A percentile compares a stretch with the other conserved stretches of the same genome.
Conservation (phyloP, 1,140 invertebrate genomes). For the Mamestra configurata region DNA sequence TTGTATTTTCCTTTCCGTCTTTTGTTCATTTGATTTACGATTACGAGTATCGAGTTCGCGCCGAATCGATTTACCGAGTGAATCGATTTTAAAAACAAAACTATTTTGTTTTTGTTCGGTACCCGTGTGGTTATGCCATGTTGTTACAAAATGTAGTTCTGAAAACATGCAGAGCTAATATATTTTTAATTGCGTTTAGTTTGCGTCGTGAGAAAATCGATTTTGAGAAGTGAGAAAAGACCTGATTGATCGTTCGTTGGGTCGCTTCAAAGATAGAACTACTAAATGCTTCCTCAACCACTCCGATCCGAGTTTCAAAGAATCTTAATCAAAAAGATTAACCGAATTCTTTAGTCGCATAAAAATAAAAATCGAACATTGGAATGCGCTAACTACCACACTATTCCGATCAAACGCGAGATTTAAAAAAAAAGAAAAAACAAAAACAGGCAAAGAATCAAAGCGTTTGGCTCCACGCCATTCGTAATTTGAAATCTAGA, state of each 20-base stretch:
- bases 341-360: constrained; percentile 22
- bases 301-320: constrained; percentile 1
- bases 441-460: constrained; percentile 26
- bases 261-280: neutral
- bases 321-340: neutral
- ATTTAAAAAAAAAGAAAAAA: constrained; percentile 30
- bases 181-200: constrained; percentile 36
- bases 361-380: constrained; percentile 35
- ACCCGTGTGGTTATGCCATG: constrained; percentile 46
- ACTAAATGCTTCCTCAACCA: neutral
- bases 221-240: neutral
- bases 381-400: constrained; percentile 49
- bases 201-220: neutral
- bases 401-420: constrained; percentile 20
- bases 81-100: constrained; percentile 61
- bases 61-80: constrained; percentile 64
- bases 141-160: constrained; percentile 45
- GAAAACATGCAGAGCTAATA: constrained; percentile 14
- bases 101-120: constrained; percentile 47
- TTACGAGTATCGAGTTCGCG: constrained; percentile 67
- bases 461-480: constrained; percentile 41
- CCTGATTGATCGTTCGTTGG: neutral
- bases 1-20: constrained; percentile 79
- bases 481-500: constrained; percentile 64
- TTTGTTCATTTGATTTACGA: constrained; percentile 82